Evolutionary conservation across 2,888 invertebrate species (phyloP).

Genomic region (Drosophila histrio): DNA sequence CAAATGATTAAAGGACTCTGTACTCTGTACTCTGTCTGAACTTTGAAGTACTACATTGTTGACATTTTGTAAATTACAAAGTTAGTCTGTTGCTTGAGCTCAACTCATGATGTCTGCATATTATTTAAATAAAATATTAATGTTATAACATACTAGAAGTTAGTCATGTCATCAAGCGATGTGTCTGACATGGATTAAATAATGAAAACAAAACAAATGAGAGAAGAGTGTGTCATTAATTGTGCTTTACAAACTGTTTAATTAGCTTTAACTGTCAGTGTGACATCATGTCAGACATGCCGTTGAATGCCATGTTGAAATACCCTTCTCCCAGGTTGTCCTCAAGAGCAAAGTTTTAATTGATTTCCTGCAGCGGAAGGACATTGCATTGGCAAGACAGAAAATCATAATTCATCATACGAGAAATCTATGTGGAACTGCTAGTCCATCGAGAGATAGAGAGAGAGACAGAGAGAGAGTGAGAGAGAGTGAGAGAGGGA

Average conservation of each 20-base stretch:
- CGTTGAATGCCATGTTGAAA: slow-evolving; percentile 47
- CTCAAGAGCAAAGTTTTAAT: slow-evolving; percentile 69
- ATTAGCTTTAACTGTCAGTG: slow-evolving; percentile 62
- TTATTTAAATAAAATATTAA: slow-evolving; percentile 1
- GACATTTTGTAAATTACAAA: slow-evolving; percentile 13
- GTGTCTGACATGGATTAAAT: not conserved
- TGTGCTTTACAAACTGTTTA: slow-evolving; percentile 61
- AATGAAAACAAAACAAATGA: not conserved
- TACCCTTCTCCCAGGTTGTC: slow-evolving; percentile 26
- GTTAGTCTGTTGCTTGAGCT: not conserved
- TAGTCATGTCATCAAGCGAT: not conserved
- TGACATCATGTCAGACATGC: slow-evolving; percentile 40
- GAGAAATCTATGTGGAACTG: not conserved
- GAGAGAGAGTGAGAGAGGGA: not conserved
- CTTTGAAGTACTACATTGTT: slow-evolving; percentile 8
- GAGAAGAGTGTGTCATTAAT: slow-evolving; percentile 47
- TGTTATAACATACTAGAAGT: not conserved
- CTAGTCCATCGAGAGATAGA: not conserved
- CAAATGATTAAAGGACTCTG: not conserved
- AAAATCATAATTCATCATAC: slow-evolving; percentile 51
- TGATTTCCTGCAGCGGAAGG: slow-evolving; percentile 65
- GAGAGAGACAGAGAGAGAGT: not conserved
- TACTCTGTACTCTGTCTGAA: not conserved
- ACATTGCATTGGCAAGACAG: slow-evolving; percentile 16
- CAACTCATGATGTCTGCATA: not conserved